phyloP scores from a whole-genome alignment of 53 echinoderm and acorn worm genomes.

The Echinometra lucunter region DNA sequence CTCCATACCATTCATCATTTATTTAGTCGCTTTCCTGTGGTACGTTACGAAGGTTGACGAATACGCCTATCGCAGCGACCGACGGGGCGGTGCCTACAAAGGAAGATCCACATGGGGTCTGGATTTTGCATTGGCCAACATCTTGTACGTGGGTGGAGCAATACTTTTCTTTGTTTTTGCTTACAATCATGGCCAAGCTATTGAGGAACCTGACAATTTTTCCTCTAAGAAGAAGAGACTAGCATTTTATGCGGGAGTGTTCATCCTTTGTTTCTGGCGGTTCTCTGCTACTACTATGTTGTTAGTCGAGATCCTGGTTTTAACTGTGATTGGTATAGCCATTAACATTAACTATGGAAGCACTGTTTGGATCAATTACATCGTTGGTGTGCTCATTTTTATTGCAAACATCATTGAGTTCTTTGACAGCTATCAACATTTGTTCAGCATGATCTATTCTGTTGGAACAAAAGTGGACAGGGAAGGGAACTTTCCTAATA shows the following conservation, averaged over 20 bases:
- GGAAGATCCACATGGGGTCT: not conserved
- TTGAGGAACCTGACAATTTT: not conserved
- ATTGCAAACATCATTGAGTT: not conserved
- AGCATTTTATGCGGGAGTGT: not conserved
- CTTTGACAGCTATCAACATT: conserved; percentile 18
- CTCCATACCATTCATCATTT: not conserved
- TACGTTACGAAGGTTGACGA: not conserved
- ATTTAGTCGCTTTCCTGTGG: not conserved
- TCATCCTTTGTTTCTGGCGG: not conserved
- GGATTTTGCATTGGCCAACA: not conserved
- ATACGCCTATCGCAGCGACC: conserved; percentile 16
- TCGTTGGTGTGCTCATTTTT: not conserved
- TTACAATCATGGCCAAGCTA: not conserved
- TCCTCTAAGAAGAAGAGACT: not conserved
- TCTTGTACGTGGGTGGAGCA: not conserved
- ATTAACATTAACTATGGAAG: not conserved
- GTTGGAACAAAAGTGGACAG: not conserved
- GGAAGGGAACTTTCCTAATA: not conserved
- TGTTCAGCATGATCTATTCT: conserved; percentile 26
- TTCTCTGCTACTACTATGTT: conserved; percentile 4
- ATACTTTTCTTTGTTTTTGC: not conserved
- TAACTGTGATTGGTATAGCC: not conserved
- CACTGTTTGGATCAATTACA: conserved; percentile 9
- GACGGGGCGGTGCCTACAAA: not conserved
- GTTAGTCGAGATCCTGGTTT: not conserved